phyloP scores from a whole-genome alignment of 2,888 invertebrate species.

The Alloscopus bannaensis region DNA sequence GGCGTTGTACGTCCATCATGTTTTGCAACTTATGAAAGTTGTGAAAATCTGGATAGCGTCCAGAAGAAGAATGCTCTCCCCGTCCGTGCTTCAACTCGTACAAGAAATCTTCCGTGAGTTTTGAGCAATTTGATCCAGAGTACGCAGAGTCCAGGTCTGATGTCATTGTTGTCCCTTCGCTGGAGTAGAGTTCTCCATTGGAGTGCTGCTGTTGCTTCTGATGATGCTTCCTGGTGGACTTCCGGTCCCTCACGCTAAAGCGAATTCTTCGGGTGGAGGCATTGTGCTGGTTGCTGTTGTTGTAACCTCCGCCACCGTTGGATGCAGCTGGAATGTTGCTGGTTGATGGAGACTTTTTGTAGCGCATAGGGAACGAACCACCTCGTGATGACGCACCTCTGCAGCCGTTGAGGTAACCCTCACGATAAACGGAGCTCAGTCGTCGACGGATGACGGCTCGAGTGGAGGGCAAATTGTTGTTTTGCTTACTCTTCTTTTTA shows the following conservation, averaged over 20 bases:
- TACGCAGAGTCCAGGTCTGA: slow-evolving; percentile 71
- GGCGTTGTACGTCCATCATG: slow-evolving; percentile 42
- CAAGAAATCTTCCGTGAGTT: slow-evolving; percentile 50
- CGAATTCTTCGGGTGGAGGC: slow-evolving; percentile 24
- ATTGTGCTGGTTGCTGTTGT: background rate
- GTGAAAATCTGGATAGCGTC: slow-evolving; percentile 46
- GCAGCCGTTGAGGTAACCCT: slow-evolving; percentile 48
- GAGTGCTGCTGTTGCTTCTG: slow-evolving; percentile 2
- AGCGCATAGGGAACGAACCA: slow-evolving; percentile 31
- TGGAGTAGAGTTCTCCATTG: slow-evolving; percentile 24
- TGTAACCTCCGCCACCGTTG: background rate
- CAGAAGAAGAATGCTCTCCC: slow-evolving; percentile 4
- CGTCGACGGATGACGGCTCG: slow-evolving; percentile 52
- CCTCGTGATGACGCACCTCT: slow-evolving; percentile 17
- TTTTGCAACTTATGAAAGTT: slow-evolving; percentile 44
- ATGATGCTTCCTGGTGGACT: slow-evolving; percentile 39
- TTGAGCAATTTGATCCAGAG: slow-evolving; percentile 64
- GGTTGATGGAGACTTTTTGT: slow-evolving; percentile 50
- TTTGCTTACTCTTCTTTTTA: slow-evolving; percentile 67
- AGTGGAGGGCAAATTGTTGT: slow-evolving; percentile 41
- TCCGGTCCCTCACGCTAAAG: slow-evolving; percentile 45
- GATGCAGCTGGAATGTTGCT: slow-evolving; percentile 50
- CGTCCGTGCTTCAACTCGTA: slow-evolving; percentile 53
- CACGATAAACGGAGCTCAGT: slow-evolving; percentile 69
- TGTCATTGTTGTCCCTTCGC: slow-evolving; percentile 29